Conservation (phyloP, 2,797 vertebrate species). For the Sebastes itinus region DNA sequence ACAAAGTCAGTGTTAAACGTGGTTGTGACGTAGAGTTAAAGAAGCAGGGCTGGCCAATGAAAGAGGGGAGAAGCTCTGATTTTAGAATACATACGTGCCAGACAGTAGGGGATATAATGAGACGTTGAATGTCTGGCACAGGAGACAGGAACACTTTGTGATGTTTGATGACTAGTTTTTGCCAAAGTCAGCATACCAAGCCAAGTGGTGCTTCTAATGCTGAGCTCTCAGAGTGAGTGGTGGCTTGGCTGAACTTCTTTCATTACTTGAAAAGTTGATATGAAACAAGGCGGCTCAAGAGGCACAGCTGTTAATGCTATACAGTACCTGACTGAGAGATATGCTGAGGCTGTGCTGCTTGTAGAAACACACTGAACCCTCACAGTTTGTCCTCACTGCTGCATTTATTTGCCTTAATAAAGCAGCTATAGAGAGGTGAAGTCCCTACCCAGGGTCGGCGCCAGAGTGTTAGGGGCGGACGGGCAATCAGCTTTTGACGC, state of each 20-base stretch:
- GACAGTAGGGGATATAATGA: constrained; percentile 31
- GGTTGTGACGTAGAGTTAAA: constrained; percentile 42
- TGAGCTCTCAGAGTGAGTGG: constrained; percentile 40
- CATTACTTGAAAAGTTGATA: constrained; percentile 56
- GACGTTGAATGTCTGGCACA: constrained; percentile 22
- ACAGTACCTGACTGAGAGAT: constrained; percentile 35
- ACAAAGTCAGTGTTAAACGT: constrained; percentile 37
- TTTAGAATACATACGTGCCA: constrained; percentile 38
- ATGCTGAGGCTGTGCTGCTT: constrained; percentile 25
- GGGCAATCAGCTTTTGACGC: no score
- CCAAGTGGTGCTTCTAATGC: constrained; percentile 32
- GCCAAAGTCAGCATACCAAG: constrained; percentile 29
- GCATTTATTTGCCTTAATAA: background rate
- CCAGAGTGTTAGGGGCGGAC: no score
- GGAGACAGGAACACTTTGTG: constrained; percentile 38
- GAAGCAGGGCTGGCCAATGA: constrained; percentile 2
- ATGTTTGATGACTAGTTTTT: constrained; percentile 51
- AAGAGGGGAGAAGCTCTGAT: constrained; percentile 24
- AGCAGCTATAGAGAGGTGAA: background rate
- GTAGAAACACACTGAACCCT: constrained; percentile 21
- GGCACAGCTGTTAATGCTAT: constrained; percentile 66
- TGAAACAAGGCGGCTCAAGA: constrained; percentile 52
- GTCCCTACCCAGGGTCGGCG: no score
- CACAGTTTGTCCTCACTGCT: background rate
- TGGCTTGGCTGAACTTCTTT: constrained; percentile 61